Base-by-base conservation (phyloP, 35 echinoderm and acorn worm species). In the Chiridota heheva region DNA sequence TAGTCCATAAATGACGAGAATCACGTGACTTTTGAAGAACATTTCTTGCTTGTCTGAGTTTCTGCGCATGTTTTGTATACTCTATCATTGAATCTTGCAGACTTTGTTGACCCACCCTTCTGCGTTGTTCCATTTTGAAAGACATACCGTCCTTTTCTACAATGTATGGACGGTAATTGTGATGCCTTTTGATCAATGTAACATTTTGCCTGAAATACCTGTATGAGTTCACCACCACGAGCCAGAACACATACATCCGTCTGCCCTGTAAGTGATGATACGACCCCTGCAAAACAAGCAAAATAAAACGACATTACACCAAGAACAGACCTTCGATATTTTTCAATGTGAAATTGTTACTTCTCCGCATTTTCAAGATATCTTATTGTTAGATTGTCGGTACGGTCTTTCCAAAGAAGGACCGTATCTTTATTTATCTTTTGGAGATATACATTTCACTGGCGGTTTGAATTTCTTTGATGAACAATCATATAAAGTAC, bases 21-120 rank as follows among this genome's bases (percentile, higher is more conserved):
- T 70, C 78, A 33, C 67, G 42, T 10, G 61, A 69, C 29, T 70
- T 81, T 15, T 68, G 40, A 12, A 82, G 67, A 41, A 69, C 86
- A 6, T 82, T 29, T 36, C 68, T 66, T 4, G 86, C 67, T 31
- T 75, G 65, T 10, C 73, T 69, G 56, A 89, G 59, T 42, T 66
- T 89, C 32, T 65, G 67, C 46, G 73, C 55, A 24, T 81, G 79
- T 32, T 72, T 72, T 1, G 66, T 82, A 69, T 82, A 89, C 13
- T 81, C 78, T 28, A 82, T 27, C 79, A 89, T 71, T 40, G 86
- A 89, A 17, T 47, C 30, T 34, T 58, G 34, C 38, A 81, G 46
- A 5, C 36, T 38, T 16, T 1, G 15, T 15, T 0, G 49, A 55
- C 24, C 1, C 15, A 55, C 1, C 49, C 15, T 15, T 55, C 24